Evolutionary conservation across 2,888 invertebrate genomes (phyloP), one percentile per base, ranked within the genome.

Genomic region (Lydus trimaculatus): DNA sequence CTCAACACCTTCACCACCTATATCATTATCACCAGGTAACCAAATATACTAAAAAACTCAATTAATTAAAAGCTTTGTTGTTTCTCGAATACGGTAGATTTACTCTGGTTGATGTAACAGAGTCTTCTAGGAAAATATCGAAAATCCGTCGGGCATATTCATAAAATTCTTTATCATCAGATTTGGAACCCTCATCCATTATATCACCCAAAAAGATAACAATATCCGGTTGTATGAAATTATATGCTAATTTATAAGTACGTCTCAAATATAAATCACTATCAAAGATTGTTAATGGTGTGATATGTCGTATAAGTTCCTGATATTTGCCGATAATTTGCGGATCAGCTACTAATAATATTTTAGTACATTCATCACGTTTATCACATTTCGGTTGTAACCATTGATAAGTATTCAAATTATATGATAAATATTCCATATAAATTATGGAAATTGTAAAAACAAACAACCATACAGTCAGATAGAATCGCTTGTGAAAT

Each of bases 11-110:
- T 99, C 98, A 15, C 99, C 98, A 8, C 98, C 99, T 68, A 99
- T 95, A 82, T 99, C 99, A 85, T 99, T 99, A 84, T 99, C 99
- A 6, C 99, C 99, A 23, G 98, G 95, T 72, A 98, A 85, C 88
- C 93, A 97, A 64, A 98, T 87, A 85, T 90, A 90, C 93, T 94
- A 59, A 61, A n/a, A n/a, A n/a, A n/a, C n/a, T n/a, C 77, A 36
- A 25, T 33, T 58, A n/a, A 60, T 39, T 65, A 20, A 25, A 65
- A 56, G n/a, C n/a, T n/a, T 36, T 2, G 13, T 36, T 36, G 3
- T 9, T 15, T n/a, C n/a, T n/a, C n/a, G n/a, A n/a, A n/a, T n/a
- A n/a, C n/a, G n/a, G n/a, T n/a, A n/a, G n/a, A n/a, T 64, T n/a
- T 28, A 66, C 33, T 65, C 64, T 48, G 28, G 52, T 62, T 28